Evolutionary conservation across 1,140 invertebrate genomes (phyloP).

Genomic region (Alviniconcha marisindica): DNA sequence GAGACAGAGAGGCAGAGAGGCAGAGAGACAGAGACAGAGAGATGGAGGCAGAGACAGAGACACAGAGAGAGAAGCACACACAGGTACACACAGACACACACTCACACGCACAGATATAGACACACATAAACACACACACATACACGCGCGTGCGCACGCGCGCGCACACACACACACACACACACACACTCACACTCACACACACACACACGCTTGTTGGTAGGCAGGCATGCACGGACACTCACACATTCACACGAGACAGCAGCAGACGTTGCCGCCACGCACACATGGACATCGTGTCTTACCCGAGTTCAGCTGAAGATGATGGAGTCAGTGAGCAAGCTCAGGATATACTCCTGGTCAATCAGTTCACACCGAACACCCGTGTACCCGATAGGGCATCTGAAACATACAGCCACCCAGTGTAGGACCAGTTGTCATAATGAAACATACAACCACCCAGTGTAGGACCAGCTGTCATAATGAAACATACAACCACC

Average conservation of each 20-base stretch:
- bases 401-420: conserved; percentile 55
- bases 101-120: not conserved
- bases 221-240: not conserved
- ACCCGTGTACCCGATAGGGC: conserved; percentile 59
- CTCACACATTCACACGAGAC: not conserved
- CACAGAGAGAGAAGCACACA: too few species aligned
- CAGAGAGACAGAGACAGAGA: too few species aligned
- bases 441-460: too few species aligned
- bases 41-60: too few species aligned
- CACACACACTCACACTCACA: not conserved
- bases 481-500: too few species aligned
- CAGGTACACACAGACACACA: not conserved
- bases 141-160: not conserved
- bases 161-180: not conserved
- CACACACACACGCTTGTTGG: not conserved
- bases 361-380: conserved; percentile 59
- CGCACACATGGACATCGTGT: not conserved
- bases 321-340: conserved; percentile 49
- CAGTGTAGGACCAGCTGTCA: too few species aligned
- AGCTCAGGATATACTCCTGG: conserved; percentile 56
- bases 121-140: not conserved
- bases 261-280: not conserved
- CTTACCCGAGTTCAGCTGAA: conserved; percentile 40
- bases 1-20: too few species aligned
- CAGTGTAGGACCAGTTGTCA: too few species aligned